Evolutionary conservation across 2,888 invertebrate species (phyloP).

Genomic region (Morpho deidamia): DNA sequence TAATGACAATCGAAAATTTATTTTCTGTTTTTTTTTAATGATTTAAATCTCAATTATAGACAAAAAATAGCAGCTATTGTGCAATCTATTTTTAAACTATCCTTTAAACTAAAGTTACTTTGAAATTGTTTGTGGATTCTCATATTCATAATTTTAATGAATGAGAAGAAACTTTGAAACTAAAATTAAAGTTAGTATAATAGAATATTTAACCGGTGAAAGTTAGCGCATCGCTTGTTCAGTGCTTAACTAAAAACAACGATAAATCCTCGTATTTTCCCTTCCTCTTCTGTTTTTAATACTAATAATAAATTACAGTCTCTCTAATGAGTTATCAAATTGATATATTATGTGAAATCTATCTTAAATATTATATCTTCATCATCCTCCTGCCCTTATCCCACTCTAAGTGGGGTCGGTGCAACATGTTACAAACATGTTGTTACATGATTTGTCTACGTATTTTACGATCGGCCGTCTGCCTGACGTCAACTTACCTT

Average conservation of each 20-base stretch:
- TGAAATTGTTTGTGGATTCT: conserved; percentile 10
- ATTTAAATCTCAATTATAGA: no score
- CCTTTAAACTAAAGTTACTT: conserved; percentile 3
- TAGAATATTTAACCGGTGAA: background rate
- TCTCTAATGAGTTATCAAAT: no score
- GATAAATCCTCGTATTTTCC: background rate
- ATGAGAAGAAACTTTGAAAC: conserved; percentile 7
- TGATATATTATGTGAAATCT: no score
- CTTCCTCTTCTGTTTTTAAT: background rate
- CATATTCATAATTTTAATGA: conserved; percentile 9
- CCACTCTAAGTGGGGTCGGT: no score
- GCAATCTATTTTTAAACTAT: background rate
- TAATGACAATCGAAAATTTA: no score
- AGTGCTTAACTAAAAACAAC: background rate
- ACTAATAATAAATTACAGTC: background rate
- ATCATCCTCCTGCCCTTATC: no score
- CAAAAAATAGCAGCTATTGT: background rate
- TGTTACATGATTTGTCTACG: no score
- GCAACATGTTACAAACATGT: no score
- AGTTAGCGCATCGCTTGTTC: background rate
- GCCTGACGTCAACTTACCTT: no score
- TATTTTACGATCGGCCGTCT: no score
- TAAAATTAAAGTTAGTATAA: background rate
- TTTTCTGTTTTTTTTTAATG: no score
- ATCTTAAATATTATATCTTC: no score